Percentiles rank a stretch among this genome's conserved stretches.
Conservation (phyloP, 2,888 invertebrate genomes). For the Ophion ventricosus region DNA sequence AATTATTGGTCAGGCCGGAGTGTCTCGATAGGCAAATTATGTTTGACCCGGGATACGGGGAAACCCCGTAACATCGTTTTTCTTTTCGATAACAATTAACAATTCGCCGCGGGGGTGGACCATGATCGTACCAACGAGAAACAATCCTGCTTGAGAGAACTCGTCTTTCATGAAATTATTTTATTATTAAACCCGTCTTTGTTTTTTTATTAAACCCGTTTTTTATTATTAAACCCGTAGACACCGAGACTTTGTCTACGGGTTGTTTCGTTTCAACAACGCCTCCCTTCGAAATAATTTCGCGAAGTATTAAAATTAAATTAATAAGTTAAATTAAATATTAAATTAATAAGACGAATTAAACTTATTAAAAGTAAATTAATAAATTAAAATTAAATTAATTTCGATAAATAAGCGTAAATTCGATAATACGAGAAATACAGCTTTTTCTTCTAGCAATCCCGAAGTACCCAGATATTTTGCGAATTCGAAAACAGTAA, state of each 20-base stretch:
- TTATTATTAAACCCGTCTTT: conserved; percentile 25
- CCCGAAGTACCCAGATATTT: too few species aligned
- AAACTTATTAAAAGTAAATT: too few species aligned
- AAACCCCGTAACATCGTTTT: conserved; percentile 40
- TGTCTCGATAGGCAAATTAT: conserved; percentile 59
- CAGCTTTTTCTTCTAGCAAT: too few species aligned
- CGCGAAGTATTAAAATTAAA: too few species aligned
- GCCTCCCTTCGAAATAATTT: neutral
- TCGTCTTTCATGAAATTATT: conserved; percentile 55
- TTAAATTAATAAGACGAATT: too few species aligned
- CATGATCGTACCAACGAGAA: conserved; percentile 43
- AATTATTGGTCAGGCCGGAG: conserved; percentile 15
- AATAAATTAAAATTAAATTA: too few species aligned
- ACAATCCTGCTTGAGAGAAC: conserved; percentile 9
- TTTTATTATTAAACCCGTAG: conserved; percentile 28
- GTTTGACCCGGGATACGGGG: conserved; percentile 29
- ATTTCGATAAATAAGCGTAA: too few species aligned
- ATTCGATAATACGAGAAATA: too few species aligned
- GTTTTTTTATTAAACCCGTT: conserved; percentile 30
- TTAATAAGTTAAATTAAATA: too few species aligned
- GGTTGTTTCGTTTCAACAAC: neutral
- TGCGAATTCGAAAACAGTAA: neutral
- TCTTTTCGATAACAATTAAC: conserved; percentile 60
- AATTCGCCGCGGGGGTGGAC: conserved; percentile 52
- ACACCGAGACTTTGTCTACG: conserved; percentile 1